phyloP scores from a whole-genome alignment of 2,888 invertebrate species.

The Ganaspis brasiliensis region DNA sequence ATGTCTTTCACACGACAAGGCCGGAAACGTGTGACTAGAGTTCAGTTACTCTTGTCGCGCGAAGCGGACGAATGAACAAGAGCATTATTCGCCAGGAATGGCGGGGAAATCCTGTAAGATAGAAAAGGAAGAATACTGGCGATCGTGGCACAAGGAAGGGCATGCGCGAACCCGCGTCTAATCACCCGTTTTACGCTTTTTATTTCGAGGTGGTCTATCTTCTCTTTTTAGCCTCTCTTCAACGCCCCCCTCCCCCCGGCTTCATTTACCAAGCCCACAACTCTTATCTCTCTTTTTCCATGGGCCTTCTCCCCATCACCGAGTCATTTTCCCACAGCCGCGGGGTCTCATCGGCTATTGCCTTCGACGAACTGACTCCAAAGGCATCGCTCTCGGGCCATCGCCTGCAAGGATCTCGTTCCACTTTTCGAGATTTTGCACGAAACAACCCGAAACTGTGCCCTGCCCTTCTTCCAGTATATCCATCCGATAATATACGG shows the following conservation, averaged over 20 bases:
- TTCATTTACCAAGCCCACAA: not conserved
- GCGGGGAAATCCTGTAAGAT: slow-evolving; percentile 1
- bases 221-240: slow-evolving; percentile 62
- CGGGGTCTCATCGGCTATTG: slow-evolving; percentile 63
- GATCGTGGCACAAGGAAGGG: slow-evolving; percentile 67
- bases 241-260: slow-evolving; percentile 38
- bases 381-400: slow-evolving; percentile 66
- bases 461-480: slow-evolving; percentile 16
- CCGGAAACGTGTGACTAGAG: slow-evolving; percentile 24
- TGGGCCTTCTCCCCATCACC: slow-evolving; percentile 59
- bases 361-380: slow-evolving; percentile 59
- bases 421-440: slow-evolving; percentile 75
- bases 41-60: slow-evolving; percentile 22
- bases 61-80: slow-evolving; percentile 27
- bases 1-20: slow-evolving; percentile 24
- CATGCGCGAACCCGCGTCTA: slow-evolving; percentile 78
- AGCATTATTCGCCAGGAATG: slow-evolving; percentile 10
- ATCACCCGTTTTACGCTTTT: slow-evolving; percentile 80
- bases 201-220: slow-evolving; percentile 68
- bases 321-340: slow-evolving; percentile 80
- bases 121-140: not conserved
- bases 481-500: not conserved
- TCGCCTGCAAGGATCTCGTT: slow-evolving; percentile 72
- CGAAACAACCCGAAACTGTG: slow-evolving; percentile 66
- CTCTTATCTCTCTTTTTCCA: slow-evolving; percentile 48